Conservation (phyloP, 2,888 invertebrate genomes). For the Torymus auratus region DNA sequence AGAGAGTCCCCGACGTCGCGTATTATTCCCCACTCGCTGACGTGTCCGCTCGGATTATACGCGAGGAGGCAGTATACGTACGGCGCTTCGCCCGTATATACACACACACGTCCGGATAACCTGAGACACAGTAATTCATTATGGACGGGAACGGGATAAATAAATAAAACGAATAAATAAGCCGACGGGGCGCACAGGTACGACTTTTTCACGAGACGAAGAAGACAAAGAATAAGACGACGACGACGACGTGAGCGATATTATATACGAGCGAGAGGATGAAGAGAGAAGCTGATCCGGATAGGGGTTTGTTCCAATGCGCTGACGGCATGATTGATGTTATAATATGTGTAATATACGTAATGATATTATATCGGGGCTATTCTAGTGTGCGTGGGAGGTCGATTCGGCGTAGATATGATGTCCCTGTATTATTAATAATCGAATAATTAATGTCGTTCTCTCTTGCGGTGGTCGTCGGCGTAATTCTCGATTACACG, state of each 20-base stretch:
- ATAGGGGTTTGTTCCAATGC: conserved; percentile 8
- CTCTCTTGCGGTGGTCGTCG: neutral
- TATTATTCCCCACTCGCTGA: conserved; percentile 55
- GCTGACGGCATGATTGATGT: conserved; percentile 32
- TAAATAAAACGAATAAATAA: conserved; percentile 23
- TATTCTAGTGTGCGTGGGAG: neutral
- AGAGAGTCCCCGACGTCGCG: conserved; percentile 54
- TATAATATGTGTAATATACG: conserved; percentile 23
- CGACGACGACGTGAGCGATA: too few relatives aligned
- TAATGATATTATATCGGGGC: conserved; percentile 40
- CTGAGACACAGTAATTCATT: conserved; percentile 47
- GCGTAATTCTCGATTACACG: neutral
- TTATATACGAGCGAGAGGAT: too few relatives aligned
- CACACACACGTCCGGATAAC: conserved; percentile 21
- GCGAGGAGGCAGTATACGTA: neutral
- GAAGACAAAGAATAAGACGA: too few relatives aligned
- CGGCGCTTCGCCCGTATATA: conserved; percentile 5
- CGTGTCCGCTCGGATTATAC: conserved; percentile 49
- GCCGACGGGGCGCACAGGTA: too few relatives aligned
- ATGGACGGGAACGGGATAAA: conserved; percentile 23
- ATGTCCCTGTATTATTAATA: neutral
- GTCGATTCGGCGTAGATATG: neutral
- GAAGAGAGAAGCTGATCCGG: too few relatives aligned
- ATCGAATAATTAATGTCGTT: conserved; percentile 29
- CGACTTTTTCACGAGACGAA: too few relatives aligned